A percentile compares a stretch with the other conserved stretches of the same genome.
phyloP scores from a whole-genome alignment of 1,140 invertebrate species.

The Lineus longissimus region DNA sequence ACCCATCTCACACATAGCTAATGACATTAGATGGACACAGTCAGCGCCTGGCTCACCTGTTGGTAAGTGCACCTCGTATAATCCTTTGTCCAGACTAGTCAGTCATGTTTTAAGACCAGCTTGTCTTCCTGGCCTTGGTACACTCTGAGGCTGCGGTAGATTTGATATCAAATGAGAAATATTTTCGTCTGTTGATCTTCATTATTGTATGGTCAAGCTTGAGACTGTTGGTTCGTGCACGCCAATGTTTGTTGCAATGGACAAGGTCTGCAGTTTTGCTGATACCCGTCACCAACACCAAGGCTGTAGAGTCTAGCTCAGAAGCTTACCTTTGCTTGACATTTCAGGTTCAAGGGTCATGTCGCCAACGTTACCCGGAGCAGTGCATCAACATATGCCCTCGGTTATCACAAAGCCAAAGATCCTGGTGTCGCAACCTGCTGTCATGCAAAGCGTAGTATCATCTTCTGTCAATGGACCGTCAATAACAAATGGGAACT shows the following conservation, averaged over 20 bases:
- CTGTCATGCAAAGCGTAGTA: conserved; percentile 30
- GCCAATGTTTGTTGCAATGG: too few species aligned
- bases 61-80: conserved; percentile 31
- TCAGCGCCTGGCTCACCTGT: conserved; percentile 68
- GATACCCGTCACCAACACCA: too few species aligned
- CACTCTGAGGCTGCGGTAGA: too few species aligned
- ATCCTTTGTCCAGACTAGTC: not conserved
- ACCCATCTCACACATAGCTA: conserved; percentile 7
- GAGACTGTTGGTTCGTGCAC: too few species aligned
- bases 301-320: too few species aligned
- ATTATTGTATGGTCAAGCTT: too few species aligned
- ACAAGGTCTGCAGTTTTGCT: too few species aligned
- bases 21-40: conserved; percentile 59
- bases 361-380: conserved; percentile 30
- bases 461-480: not conserved
- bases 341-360: conserved; percentile 37
- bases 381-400: conserved; percentile 46
- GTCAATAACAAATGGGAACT: too few species aligned
- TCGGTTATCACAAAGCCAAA: conserved; percentile 50
- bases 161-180: too few species aligned
- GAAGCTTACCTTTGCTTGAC: not conserved
- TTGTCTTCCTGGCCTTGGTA: too few species aligned
- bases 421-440: conserved; percentile 38
- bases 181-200: too few species aligned
- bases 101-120: too few species aligned